Evolutionary conservation across 2,888 invertebrate species (phyloP), one percentile per base, ranked within the genome.

Genomic region (Zaprionus bogoriensis): DNA sequence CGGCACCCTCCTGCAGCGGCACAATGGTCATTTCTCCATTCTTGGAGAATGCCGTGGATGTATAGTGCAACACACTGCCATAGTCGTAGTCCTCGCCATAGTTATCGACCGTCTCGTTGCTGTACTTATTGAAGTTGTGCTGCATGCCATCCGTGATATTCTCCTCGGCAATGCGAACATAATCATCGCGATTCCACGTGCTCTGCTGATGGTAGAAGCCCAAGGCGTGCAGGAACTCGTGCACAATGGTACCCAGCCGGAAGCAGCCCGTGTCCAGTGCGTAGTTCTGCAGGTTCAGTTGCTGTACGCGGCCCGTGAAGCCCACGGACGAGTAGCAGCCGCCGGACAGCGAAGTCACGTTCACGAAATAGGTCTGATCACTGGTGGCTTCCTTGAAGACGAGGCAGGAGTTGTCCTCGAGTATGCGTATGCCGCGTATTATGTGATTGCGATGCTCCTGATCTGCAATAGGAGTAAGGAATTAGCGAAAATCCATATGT

Each of bases 181-280:
- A 95, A 19, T 94, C 92, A 84, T 96, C 96, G 0, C 96, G 92
- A 85, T 96, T 95, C 3, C 92, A 93, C 0, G 96, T 92, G 81
- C 94, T 96, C 88, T 96, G 96, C 84, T 96, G 96, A 87, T 96
- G 96, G 87, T 94, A 92, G 89, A 96, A 96, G 0, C 96, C 96
- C 4, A 94, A 84, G 0, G 94, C 94, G 79, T 96, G 96, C 88
- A 96, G 93, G 58, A 96, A 91, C 88, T 96, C 96, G 77, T 96
- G 96, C 2, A 95, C 91, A 0, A 95, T 93, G 0, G 96, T 96
- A 2, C 88, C 90, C 38, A 88, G 47, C 1, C 88, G 85, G 68
- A 90, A 90, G 39, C 91, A 91, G 0, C 91, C 90, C 1, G 12
- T 10, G 9, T 87, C 88, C 10, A 89, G 23, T 0, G 59, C 52